phyloP scores from a whole-genome alignment of 2,797 vertebrate species.

The Diplodus sargus region DNA sequence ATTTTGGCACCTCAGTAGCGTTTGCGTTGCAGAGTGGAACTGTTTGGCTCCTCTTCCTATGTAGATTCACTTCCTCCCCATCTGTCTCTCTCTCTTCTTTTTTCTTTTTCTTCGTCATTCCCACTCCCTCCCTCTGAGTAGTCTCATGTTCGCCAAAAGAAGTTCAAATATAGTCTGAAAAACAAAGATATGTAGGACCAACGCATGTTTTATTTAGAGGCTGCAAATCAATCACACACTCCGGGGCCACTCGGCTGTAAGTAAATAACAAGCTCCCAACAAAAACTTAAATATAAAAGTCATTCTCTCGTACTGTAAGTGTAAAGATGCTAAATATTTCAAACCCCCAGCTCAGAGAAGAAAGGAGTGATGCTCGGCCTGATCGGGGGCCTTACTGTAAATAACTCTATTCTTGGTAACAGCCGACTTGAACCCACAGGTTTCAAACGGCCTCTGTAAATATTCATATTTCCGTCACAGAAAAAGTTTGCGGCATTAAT shows the following conservation, averaged over 20 bases:
- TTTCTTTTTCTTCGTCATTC: background rate
- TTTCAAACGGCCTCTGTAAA: constrained; percentile 40
- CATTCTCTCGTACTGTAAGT: constrained; percentile 12
- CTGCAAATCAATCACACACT: constrained; percentile 17
- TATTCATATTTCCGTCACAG: constrained; percentile 28
- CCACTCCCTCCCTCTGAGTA: background rate
- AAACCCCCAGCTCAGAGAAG: constrained; percentile 16
- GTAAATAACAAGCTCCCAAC: constrained; percentile 41
- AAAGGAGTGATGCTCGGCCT: constrained; percentile 13
- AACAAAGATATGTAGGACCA: constrained; percentile 18
- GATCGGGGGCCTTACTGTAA: constrained; percentile 33
- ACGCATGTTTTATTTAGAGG: constrained; percentile 36
- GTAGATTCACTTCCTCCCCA: constrained; percentile 19
- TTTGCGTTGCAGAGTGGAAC: constrained; percentile 37
- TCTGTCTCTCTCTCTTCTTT: background rate
- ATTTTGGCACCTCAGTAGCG: constrained; percentile 2
- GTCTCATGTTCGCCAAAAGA: background rate
- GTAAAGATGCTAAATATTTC: constrained; percentile 38
- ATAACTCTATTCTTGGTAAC: constrained; percentile 56
- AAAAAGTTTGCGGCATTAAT: constrained; percentile 45
- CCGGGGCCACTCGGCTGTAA: background rate
- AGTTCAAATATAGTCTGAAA: background rate
- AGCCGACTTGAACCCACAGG: constrained; percentile 30
- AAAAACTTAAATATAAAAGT: constrained; percentile 29
- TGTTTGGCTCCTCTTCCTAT: constrained; percentile 13